phyloP scores from a whole-genome alignment of 2,888 invertebrate genomes.

The Periphyllus acericola region DNA sequence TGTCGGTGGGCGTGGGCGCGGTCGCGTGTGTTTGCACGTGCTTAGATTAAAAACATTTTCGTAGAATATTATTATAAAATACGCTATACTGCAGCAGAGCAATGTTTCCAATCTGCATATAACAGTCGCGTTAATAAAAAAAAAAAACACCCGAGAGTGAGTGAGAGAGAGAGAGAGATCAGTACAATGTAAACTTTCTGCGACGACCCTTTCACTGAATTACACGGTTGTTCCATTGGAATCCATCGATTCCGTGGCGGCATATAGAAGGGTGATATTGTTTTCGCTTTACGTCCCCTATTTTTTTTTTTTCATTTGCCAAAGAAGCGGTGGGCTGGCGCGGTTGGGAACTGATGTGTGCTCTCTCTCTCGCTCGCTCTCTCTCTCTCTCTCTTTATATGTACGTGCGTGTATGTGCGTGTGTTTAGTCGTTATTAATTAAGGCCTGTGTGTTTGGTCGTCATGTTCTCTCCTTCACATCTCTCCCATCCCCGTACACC shows the following conservation, averaged over 20 bases:
- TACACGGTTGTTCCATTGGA: conserved; percentile 44
- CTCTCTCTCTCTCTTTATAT: no score
- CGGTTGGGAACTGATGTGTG: not conserved
- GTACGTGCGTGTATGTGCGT: not conserved
- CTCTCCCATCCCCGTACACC: no score
- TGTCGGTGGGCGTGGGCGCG: not conserved
- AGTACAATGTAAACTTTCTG: conserved; percentile 36
- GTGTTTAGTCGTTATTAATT: conserved; percentile 56
- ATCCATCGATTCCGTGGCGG: conserved; percentile 41
- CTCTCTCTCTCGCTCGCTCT: no score
- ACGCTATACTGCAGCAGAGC: not conserved
- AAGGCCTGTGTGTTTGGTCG: conserved; percentile 18
- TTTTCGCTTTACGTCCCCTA: conserved; percentile 27
- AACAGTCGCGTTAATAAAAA: not conserved
- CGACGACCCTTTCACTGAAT: conserved; percentile 46
- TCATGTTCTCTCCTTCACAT: not conserved
- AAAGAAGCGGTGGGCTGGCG: not conserved
- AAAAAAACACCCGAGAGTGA: not conserved
- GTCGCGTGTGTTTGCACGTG: not conserved
- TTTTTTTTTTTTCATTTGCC: conserved; percentile 35
- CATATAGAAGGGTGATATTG: conserved; percentile 47
- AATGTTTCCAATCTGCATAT: conserved; percentile 24
- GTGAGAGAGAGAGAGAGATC: not conserved
- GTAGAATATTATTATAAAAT: not conserved
- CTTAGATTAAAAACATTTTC: conserved; percentile 46